Conservation (phyloP, 2,888 invertebrate species). For the Chymomyza fuscimana region DNA sequence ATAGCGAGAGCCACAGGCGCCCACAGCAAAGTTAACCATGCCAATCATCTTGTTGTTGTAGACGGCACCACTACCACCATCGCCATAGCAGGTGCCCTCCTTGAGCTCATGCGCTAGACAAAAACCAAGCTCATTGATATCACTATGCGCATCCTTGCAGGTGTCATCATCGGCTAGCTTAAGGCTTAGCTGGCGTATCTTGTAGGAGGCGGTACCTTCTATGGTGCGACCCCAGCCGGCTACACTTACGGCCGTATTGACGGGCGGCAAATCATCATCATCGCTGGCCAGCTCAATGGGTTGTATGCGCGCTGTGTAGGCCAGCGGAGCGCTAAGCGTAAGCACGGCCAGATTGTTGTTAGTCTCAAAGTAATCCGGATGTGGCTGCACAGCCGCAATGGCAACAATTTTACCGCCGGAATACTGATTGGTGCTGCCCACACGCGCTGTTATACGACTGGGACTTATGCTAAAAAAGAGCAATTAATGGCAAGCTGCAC, state of each 20-base stretch:
- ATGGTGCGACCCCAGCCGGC: constrained; percentile 77
- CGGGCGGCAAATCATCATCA: constrained; percentile 43
- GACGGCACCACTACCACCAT: constrained; percentile 74
- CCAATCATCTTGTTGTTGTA: constrained; percentile 67
- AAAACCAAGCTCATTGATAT: constrained; percentile 49
- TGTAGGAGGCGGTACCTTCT: constrained; percentile 53
- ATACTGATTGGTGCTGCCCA: constrained; percentile 77
- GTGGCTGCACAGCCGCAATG: constrained; percentile 52
- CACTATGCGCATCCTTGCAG: constrained; percentile 62
- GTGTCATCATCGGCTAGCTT: constrained; percentile 42
- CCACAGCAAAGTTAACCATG: constrained; percentile 67
- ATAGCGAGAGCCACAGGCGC: constrained; percentile 73
- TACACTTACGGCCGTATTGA: constrained; percentile 54
- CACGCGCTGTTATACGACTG: constrained; percentile 63
- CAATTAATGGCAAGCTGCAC: background rate
- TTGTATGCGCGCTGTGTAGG: constrained; percentile 56
- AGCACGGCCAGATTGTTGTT: constrained; percentile 75
- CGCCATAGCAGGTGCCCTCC: constrained; percentile 76
- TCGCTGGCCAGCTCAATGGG: constrained; percentile 53
- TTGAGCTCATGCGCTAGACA: constrained; percentile 68
- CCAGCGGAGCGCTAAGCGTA: constrained; percentile 51
- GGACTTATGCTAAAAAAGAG: constrained; percentile 30
- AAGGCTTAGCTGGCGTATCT: constrained; percentile 57
- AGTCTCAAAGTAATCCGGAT: constrained; percentile 59
- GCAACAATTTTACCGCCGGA: constrained; percentile 67